These are phyloP conservation scores for Bradypodion pumilum DNA, from an alignment of 2,797 vertebrate genomes.

Conservation along the genomic window DNA sequence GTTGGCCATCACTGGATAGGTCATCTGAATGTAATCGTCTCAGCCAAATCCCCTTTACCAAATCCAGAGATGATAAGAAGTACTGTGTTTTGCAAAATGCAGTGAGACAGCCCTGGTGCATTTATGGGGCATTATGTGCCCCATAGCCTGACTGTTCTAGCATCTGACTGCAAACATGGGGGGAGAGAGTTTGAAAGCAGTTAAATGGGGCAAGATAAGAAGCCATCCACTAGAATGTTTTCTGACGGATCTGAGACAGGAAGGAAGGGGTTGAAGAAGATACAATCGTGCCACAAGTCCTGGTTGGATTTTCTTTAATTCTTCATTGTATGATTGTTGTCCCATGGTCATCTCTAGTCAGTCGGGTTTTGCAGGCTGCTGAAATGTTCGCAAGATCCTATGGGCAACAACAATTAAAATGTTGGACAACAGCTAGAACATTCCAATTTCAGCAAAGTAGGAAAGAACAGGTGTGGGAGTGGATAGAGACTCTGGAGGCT, in stretches of 20 bases:
- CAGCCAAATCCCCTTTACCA: too few species aligned
- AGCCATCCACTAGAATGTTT: conserved; percentile 14
- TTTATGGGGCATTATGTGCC: too few species aligned
- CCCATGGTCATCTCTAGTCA: neutral
- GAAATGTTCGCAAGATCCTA: neutral
- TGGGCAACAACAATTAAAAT: too few species aligned
- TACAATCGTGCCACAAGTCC: too few species aligned
- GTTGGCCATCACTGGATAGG: too few species aligned
- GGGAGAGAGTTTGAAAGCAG: neutral
- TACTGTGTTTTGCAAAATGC: neutral
- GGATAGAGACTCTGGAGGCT: too few species aligned
- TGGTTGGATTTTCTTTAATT: too few species aligned
- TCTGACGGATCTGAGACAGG: neutral
- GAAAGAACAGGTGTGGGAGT: too few species aligned
- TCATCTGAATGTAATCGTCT: too few species aligned
- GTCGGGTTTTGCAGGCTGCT: neutral
- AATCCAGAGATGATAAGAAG: neutral
- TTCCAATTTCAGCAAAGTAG: neutral
- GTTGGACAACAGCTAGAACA: neutral
- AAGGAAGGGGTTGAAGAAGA: neutral
- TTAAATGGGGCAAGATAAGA: neutral
- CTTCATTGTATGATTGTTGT: neutral
- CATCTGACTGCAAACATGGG: too few species aligned
- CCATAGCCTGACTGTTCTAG: too few species aligned
- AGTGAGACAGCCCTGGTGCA: neutral